Percentiles rank a stretch among this genome's conserved stretches.
Evolutionary conservation across 1,140 invertebrate genomes (phyloP).

Genomic region (Tetramorium alpestre): DNA sequence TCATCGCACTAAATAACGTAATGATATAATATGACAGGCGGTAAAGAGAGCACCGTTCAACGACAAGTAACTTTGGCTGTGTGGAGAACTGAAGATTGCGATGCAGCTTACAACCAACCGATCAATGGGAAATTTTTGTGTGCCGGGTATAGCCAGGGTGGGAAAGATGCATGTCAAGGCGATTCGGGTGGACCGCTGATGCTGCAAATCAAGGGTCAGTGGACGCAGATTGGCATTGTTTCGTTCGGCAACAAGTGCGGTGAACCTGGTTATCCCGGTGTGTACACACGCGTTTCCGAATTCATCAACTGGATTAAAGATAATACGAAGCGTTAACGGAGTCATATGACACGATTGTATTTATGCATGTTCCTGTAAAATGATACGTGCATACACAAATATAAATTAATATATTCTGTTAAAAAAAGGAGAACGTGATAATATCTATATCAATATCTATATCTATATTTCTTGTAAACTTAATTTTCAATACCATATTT

Average conservation of each 20-base stretch:
- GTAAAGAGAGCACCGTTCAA: slow-evolving; percentile 93
- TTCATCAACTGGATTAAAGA: slow-evolving; percentile 88
- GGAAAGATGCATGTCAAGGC: slow-evolving; percentile 95
- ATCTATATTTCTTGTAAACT: background rate
- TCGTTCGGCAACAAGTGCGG: slow-evolving; percentile 97
- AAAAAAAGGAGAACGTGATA: background rate
- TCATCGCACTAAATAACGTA: background rate
- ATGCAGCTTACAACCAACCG: slow-evolving; percentile 95
- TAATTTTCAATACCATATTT: background rate
- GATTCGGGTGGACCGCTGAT: slow-evolving; percentile 93
- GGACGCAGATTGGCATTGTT: slow-evolving; percentile 95
- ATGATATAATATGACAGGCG: slow-evolving; percentile 84
- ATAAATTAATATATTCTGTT: slow-evolving; percentile 12
- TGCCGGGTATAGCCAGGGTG: slow-evolving; percentile 95
- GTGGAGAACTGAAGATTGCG: slow-evolving; percentile 96
- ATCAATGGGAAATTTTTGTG: slow-evolving; percentile 96
- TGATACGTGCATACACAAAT: background rate
- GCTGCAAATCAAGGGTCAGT: slow-evolving; percentile 90
- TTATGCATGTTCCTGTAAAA: background rate
- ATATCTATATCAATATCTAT: background rate
- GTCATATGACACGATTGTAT: slow-evolving; percentile 16
- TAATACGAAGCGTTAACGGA: slow-evolving; percentile 82
- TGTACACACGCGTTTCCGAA: slow-evolving; percentile 90
- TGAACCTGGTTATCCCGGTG: slow-evolving; percentile 94
- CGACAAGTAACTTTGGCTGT: slow-evolving; percentile 94